Conservation (phyloP, 2,888 invertebrate genomes). For the Quadriops clusia region DNA sequence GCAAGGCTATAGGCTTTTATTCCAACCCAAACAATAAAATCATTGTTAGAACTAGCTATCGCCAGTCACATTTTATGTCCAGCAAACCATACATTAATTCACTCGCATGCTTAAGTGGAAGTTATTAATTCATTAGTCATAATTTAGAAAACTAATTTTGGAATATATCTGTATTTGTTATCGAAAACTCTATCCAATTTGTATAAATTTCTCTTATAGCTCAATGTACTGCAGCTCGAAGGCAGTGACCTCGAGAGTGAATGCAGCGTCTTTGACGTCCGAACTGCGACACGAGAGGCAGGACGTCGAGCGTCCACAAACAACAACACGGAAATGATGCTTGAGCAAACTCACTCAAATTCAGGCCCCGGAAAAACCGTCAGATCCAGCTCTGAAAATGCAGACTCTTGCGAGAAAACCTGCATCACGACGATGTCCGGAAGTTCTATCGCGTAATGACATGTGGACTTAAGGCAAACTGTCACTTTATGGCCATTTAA, state of each 20-base stretch:
- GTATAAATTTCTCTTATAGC: slow-evolving; percentile 25
- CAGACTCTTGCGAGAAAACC: slow-evolving; percentile 42
- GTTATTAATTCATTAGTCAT: background rate
- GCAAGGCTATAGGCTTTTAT: too few relatives aligned
- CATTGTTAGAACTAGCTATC: too few relatives aligned
- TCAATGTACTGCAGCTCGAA: slow-evolving; percentile 43
- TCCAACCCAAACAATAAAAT: too few relatives aligned
- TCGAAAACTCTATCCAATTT: background rate
- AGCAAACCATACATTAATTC: too few relatives aligned
- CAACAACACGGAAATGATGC: slow-evolving; percentile 37
- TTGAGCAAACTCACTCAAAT: slow-evolving; percentile 31
- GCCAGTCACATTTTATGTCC: too few relatives aligned
- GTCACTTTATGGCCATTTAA: too few relatives aligned
- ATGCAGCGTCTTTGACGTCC: slow-evolving; percentile 47
- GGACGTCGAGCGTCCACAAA: slow-evolving; percentile 41
- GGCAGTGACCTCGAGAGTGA: slow-evolving; percentile 52
- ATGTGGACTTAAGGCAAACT: too few relatives aligned
- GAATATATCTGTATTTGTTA: background rate
- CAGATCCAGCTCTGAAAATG: slow-evolving; percentile 43
- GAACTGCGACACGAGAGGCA: slow-evolving; percentile 40
- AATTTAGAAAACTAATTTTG: background rate
- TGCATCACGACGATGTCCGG: slow-evolving; percentile 46
- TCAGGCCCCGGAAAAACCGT: slow-evolving; percentile 38
- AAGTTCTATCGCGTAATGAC: slow-evolving; percentile 43
- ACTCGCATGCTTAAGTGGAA: too few relatives aligned